phyloP scores from a whole-genome alignment of 2,113 vertebrate species.

The Thalassarche chlororhynchos region DNA sequence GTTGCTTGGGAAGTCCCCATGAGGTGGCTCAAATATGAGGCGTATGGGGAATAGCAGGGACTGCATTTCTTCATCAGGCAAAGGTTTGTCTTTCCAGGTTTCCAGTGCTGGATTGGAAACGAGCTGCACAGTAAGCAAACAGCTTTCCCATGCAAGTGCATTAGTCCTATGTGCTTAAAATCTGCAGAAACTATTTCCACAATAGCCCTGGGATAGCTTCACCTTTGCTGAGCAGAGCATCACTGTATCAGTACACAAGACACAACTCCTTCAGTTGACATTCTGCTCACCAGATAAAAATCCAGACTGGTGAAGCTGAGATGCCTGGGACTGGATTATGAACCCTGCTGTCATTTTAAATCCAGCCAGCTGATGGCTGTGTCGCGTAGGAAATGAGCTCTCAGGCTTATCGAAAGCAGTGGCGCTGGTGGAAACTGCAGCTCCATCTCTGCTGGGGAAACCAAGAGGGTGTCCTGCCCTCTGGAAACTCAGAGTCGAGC shows the following conservation, averaged over 20 bases:
- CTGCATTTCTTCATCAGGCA: background rate
- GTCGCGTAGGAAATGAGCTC: constrained; percentile 5
- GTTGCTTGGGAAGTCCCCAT: background rate
- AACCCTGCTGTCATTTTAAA: constrained; percentile 1
- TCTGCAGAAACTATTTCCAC: background rate
- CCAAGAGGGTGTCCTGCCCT: background rate
- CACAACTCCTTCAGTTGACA: background rate
- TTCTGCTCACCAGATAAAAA: background rate
- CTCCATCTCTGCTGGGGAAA: background rate
- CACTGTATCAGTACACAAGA: background rate
- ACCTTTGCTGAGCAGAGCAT: background rate
- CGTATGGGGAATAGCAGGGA: background rate
- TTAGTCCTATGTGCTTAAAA: background rate
- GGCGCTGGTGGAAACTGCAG: background rate
- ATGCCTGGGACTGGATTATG: background rate
- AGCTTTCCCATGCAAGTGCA: background rate
- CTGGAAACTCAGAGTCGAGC: background rate
- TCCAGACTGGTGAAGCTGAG: too few relatives aligned
- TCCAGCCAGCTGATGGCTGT: constrained; percentile 57
- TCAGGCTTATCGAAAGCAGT: background rate
- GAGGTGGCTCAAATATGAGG: background rate
- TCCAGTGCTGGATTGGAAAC: background rate
- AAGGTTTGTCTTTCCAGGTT: background rate
- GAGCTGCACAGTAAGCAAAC: background rate
- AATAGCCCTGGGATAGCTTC: background rate